phyloP scores from a whole-genome alignment of 2,113 vertebrate species.

The Megaleporinus macrocephalus region DNA sequence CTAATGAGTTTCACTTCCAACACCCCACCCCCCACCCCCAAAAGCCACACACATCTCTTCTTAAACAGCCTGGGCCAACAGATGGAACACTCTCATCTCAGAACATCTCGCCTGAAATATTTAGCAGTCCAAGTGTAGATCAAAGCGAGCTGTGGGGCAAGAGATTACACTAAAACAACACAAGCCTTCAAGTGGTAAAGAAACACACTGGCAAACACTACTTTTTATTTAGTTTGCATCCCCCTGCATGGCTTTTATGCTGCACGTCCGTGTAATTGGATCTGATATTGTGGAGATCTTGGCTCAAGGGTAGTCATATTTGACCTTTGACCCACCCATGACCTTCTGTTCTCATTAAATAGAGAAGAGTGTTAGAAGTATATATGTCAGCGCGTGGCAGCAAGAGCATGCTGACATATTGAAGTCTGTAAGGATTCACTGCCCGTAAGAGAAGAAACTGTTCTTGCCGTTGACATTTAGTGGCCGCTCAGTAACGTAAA shows the following conservation, averaged over 20 bases:
- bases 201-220: not conserved
- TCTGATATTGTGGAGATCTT: not conserved
- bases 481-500: not conserved
- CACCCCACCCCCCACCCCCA: not conserved
- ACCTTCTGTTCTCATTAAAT: slow-evolving; percentile 34
- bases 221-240: too few relatives aligned
- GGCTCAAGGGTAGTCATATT: not conserved
- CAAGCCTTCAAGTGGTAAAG: slow-evolving; percentile 16
- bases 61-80: slow-evolving; percentile 41
- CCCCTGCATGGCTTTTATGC: not conserved
- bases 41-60: not conserved
- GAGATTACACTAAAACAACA: slow-evolving; percentile 36
- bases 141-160: slow-evolving; percentile 36
- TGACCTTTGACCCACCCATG: slow-evolving; percentile 6
- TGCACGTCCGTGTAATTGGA: not conserved
- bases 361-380: not conserved
- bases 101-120: slow-evolving; percentile 58
- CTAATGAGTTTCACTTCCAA: not conserved
- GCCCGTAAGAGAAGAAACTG: not conserved
- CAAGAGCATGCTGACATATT: slow-evolving; percentile 22
- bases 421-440: not conserved
- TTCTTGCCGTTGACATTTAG: slow-evolving; percentile 14
- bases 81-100: slow-evolving; percentile 42
- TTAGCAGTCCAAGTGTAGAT: slow-evolving; percentile 62
- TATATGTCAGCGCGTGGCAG: slow-evolving; percentile 25